These are phyloP conservation scores for Ispidina lecontei DNA, from an alignment of 2,797 vertebrate genomes.

Conservation along the genomic window DNA sequence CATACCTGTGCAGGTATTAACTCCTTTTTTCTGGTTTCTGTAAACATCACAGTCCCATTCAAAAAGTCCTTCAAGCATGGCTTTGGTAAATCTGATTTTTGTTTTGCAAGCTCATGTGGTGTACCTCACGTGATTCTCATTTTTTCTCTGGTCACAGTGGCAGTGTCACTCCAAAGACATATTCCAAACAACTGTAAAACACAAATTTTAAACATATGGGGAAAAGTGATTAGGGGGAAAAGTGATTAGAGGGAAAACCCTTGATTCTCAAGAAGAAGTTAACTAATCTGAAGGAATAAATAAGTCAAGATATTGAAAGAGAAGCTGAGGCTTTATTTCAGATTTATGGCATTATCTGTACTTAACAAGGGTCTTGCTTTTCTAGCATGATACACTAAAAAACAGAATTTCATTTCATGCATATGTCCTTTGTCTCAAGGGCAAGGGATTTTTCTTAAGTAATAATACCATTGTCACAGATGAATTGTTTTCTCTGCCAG, in stretches of 20 bases:
- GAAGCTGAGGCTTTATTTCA: background rate
- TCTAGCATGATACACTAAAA: background rate
- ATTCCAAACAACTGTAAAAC: background rate
- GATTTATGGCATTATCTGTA: background rate
- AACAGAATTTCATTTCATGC: background rate
- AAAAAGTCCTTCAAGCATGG: background rate
- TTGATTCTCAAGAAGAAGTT: background rate
- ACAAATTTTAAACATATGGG: background rate
- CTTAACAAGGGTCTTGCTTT: background rate
- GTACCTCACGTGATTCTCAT: background rate
- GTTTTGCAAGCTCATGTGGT: rapidly evolving
- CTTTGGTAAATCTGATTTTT: background rate
- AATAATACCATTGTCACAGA: background rate
- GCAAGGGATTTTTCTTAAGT: background rate
- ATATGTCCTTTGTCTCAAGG: background rate
- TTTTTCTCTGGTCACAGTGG: background rate
- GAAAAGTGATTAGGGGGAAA: background rate
- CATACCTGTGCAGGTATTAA: background rate
- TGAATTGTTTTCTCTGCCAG: background rate
- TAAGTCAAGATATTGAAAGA: background rate
- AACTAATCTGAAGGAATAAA: background rate
- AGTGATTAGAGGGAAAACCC: rapidly evolving
- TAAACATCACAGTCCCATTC: background rate
- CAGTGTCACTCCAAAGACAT: background rate
- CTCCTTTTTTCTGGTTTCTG: background rate